Evolutionary conservation across 1,140 invertebrate species (phyloP).

Genomic region (Brachionus plicatilis): DNA sequence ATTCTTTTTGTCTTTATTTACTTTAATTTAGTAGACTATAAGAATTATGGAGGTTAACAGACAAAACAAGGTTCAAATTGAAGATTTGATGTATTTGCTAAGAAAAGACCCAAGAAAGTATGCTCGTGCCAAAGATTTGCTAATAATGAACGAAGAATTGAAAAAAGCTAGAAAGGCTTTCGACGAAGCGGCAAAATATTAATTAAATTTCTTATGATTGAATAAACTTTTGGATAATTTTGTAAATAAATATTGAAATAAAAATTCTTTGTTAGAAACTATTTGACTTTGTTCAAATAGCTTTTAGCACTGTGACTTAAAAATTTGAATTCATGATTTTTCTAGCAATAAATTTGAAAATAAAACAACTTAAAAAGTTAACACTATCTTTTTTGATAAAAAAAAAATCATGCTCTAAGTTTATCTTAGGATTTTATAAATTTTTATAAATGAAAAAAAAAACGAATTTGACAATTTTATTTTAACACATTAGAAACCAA

Average conservation of each 20-base stretch:
- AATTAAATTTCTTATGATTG: neutral
- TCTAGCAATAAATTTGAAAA: neutral
- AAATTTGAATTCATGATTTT: neutral
- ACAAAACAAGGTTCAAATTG: constrained; percentile 86
- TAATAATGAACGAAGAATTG: constrained; percentile 98
- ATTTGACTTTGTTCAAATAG: neutral
- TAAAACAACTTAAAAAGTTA: neutral
- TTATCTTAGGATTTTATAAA: neutral
- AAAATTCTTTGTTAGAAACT: neutral
- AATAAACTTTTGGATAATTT: neutral
- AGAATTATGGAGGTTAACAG: constrained; percentile 91
- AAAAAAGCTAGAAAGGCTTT: constrained; percentile 98
- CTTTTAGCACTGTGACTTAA: neutral
- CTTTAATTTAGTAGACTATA: constrained; percentile 62
- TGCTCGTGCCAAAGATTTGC: constrained; percentile 82
- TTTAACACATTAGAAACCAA: too few relatives aligned
- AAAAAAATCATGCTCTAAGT: neutral
- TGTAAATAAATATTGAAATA: neutral
- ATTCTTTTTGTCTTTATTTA: constrained; percentile 29
- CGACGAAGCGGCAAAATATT: constrained; percentile 65
- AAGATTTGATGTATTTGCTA: constrained; percentile 97
- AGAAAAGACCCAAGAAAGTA: constrained; percentile 92
- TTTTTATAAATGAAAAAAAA: neutral
- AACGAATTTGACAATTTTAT: neutral
- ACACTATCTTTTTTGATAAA: neutral